Evolutionary conservation across 2,797 vertebrate genomes (phyloP), one percentile per base, ranked within the genome.

Genomic region (Epinephelus coioides): DNA sequence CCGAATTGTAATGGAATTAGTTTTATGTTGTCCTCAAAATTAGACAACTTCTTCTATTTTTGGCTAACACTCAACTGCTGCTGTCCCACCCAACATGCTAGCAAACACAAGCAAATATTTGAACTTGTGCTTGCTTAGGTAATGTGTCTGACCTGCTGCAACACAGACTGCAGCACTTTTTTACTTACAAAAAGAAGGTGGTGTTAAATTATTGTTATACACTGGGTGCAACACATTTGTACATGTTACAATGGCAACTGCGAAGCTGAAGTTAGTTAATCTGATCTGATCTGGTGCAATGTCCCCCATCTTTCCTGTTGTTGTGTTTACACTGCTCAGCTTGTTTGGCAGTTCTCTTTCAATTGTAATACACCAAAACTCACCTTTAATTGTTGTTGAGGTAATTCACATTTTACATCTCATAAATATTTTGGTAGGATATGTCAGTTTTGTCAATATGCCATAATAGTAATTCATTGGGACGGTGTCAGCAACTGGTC

Each of bases 281-380:
- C 10, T 53, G 19, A 34, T 76, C 10, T 53, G 19, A 46, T 50
- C 40, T 83, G 67, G 82, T 76, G 81, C 72, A 70, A 14, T 75
- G 66, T 78, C 76, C 69, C 66, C 77, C 72, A 54, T 72, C 6
- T 34, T 34, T 34, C 34, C 34, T 34, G 34, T 34, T 34, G 34
- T 34, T 34, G 73, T 89, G 82, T 89, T 85, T 82, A 84, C 85
- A 59, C 53, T 77, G 40, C 17, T 54, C n/a, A 10, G 13, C 17
- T 34, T 67, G 65, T 76, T 55, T 51, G 54, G 23, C 57, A 18
- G 6, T 50, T 18, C 30, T 55, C 18, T 66, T 25, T 55, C 54
- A 43, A 1, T 18, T 68, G 49, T 43, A 23, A 60, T 23, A 23
- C 14, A 5, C 3, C 5, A 30, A 30, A 44, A 60, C n/a, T 51